phyloP scores from a whole-genome alignment of 2,113 vertebrate species.

The Hyla sarda region DNA sequence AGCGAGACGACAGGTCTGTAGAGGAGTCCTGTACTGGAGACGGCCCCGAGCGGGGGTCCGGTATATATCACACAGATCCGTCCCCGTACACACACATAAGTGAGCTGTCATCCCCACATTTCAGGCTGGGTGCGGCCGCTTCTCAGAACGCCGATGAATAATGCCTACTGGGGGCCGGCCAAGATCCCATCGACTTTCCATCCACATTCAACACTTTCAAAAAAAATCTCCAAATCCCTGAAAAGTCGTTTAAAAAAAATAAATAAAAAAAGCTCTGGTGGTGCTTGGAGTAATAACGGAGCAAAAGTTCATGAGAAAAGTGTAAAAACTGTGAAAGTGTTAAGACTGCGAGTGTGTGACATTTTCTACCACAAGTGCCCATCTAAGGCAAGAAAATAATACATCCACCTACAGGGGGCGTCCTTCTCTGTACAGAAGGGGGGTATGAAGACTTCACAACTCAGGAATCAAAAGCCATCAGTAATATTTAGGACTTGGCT shows the following conservation, averaged over 20 bases:
- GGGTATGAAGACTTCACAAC: too few relatives aligned
- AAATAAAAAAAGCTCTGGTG: slow-evolving; percentile 34
- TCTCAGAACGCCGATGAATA: slow-evolving; percentile 25
- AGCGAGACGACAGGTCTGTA: too few relatives aligned
- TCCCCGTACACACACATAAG: neutral
- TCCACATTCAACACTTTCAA: slow-evolving; percentile 24
- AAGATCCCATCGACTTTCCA: slow-evolving; percentile 37
- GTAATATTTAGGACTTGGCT: too few relatives aligned
- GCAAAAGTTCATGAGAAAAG: slow-evolving; percentile 8
- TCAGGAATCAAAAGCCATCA: too few relatives aligned
- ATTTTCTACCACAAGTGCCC: neutral
- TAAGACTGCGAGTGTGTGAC: neutral
- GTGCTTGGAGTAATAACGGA: neutral
- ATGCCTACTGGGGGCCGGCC: slow-evolving; percentile 18
- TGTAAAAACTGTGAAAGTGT: neutral
- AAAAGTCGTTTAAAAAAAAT: too few relatives aligned
- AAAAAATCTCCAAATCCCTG: slow-evolving; percentile 46
- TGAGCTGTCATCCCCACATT: slow-evolving; percentile 8
- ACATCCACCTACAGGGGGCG: neutral
- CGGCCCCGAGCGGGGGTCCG: neutral
- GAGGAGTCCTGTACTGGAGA: too few relatives aligned
- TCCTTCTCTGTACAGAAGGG: neutral
- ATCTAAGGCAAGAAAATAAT: too few relatives aligned
- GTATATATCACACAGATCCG: neutral
- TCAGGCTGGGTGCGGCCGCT: slow-evolving; percentile 35